Conservation (phyloP, 2,797 vertebrate genomes). For the Leptodactylus fallax region DNA sequence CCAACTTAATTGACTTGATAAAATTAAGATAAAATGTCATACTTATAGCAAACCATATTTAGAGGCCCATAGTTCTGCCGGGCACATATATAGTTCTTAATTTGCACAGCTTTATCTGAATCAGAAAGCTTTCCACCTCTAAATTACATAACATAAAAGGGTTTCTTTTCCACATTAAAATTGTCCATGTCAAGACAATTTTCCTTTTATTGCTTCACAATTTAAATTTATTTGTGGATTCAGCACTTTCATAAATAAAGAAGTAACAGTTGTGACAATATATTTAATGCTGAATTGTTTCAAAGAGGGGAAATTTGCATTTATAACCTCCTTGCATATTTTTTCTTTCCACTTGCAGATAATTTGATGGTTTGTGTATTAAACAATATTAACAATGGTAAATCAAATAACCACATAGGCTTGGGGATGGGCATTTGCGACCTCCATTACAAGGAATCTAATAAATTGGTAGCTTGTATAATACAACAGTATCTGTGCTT, state of each 20-base stretch:
- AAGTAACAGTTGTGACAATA: conserved; percentile 43
- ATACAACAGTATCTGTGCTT: neutral
- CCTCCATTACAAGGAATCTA: neutral
- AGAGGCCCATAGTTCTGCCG: conserved; percentile 28
- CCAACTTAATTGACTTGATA: conserved; percentile 54
- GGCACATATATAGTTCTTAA: conserved; percentile 52
- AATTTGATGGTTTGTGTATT: conserved; percentile 53
- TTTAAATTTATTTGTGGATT: conserved; percentile 60
- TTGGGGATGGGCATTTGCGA: neutral
- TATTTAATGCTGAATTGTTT: conserved; percentile 64
- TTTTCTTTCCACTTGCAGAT: conserved; percentile 32
- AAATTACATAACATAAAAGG: conserved; percentile 62
- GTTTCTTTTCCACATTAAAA: conserved; percentile 55
- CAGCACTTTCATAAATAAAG: conserved; percentile 59
- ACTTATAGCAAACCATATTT: conserved; percentile 56
- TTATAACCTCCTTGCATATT: conserved; percentile 49
- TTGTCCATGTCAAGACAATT: conserved; percentile 60
- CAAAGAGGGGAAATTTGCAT: conserved; percentile 60
- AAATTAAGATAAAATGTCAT: conserved; percentile 61
- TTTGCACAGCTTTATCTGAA: conserved; percentile 49
- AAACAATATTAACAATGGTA: conserved; percentile 48
- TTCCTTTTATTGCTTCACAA: conserved; percentile 61
- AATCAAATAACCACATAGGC: conserved; percentile 22
- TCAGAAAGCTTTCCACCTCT: conserved; percentile 52
- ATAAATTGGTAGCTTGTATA: conserved; percentile 11